These are phyloP conservation scores for Eulemur macaco DNA, from an alignment of 2,113 vertebrate genomes.

Conservation along the genomic window DNA sequence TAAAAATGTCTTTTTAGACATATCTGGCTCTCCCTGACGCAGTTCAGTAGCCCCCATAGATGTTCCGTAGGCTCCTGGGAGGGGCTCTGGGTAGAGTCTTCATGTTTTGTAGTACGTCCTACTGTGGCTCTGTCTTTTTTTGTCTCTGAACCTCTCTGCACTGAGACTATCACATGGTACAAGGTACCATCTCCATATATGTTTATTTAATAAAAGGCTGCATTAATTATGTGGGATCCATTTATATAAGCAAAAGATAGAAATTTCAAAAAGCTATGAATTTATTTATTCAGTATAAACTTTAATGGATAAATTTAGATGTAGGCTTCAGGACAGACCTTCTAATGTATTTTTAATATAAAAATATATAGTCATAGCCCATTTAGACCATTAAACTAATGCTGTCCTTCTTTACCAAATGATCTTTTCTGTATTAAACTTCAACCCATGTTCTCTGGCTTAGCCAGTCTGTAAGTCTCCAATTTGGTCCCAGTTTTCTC, in stretches of 20 bases:
- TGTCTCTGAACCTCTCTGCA: not conserved
- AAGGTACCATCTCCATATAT: not conserved
- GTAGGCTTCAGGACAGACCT: too few relatives aligned
- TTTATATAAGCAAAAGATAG: not conserved
- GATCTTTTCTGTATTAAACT: not conserved
- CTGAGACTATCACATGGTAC: not conserved
- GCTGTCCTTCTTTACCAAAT: not conserved
- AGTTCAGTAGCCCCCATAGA: too few relatives aligned
- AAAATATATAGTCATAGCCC: not conserved
- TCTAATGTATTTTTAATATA: too few relatives aligned
- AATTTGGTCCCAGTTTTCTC: not conserved
- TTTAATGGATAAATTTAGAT: not conserved
- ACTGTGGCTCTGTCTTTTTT: not conserved
- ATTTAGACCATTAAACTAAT: not conserved
- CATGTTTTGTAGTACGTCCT: not conserved
- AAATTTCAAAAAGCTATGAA: not conserved
- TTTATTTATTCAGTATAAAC: not conserved
- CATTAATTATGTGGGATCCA: not conserved
- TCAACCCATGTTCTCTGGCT: not conserved
- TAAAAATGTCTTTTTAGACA: not conserved
- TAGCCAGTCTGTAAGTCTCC: not conserved
- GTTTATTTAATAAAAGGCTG: constrained; percentile 38
- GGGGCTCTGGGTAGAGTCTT: not conserved
- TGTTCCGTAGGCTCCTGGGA: not conserved
- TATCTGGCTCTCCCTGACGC: not conserved